phyloP scores from a whole-genome alignment of 2,113 vertebrate species.

The Onychostoma macrolepis region DNA sequence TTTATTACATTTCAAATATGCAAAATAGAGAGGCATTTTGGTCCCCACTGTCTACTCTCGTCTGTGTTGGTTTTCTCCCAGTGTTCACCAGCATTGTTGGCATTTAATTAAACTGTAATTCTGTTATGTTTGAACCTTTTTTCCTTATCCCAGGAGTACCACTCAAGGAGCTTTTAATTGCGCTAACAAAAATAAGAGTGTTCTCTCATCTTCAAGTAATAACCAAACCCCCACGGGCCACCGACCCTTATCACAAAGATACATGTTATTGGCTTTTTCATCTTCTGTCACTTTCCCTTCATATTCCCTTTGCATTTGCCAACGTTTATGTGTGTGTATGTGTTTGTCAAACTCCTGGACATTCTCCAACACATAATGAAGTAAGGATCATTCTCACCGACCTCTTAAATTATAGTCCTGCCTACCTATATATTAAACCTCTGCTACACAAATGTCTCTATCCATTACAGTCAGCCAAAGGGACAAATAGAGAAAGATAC shows the following conservation, averaged over 20 bases:
- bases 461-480: slow-evolving; percentile 5
- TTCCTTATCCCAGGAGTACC: slow-evolving; percentile 8
- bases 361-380: background rate
- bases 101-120: slow-evolving; percentile 51
- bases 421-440: slow-evolving; percentile 39
- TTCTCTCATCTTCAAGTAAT: slow-evolving; percentile 35
- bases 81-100: slow-evolving; percentile 2
- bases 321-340: background rate
- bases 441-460: slow-evolving; percentile 22
- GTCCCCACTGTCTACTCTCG: background rate
- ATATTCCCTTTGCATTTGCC: background rate
- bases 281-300: slow-evolving; percentile 39
- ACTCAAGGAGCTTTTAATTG: slow-evolving; percentile 26
- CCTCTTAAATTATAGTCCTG: slow-evolving; percentile 18
- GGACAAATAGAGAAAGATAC: slow-evolving; percentile 22
- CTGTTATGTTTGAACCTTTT: background rate
- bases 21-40: background rate
- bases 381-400: slow-evolving; percentile 33
- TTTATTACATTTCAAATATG: background rate
- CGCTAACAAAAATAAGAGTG: background rate
- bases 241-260: slow-evolving; percentile 46
- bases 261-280: slow-evolving; percentile 31
- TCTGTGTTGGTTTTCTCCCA: slow-evolving; percentile 16
- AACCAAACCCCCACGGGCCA: background rate
- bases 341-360: slow-evolving; percentile 29